Percentiles rank a stretch among this genome's conserved stretches.
phyloP scores from a whole-genome alignment of 23 tunicate genomes.

The Diplosoma virens region DNA sequence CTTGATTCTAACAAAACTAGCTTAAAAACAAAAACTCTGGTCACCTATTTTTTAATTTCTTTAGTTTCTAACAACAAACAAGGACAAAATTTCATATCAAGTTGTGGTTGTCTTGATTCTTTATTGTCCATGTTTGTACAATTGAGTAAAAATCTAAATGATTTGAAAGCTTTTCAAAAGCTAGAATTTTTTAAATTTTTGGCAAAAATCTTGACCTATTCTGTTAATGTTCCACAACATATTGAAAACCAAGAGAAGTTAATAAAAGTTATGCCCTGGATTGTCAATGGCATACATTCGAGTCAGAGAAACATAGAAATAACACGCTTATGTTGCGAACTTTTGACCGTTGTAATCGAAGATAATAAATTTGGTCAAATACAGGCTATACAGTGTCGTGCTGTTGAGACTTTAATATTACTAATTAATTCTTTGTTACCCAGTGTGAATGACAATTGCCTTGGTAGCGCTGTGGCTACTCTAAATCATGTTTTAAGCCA shows the following conservation, averaged over 20 bases:
- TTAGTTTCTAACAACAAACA: constrained; percentile 32
- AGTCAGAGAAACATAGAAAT: background rate
- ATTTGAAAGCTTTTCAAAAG: no score
- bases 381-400: background rate
- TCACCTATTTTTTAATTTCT: constrained; percentile 22
- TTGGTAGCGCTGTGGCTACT: constrained; percentile 20
- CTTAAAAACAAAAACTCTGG: constrained; percentile 8
- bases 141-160: no score
- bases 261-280: constrained; percentile 13
- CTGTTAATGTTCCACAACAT: constrained; percentile 28
- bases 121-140: background rate
- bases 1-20: background rate
- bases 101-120: background rate
- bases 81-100: constrained; percentile 17
- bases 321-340: background rate
- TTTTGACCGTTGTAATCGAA: constrained; percentile 12
- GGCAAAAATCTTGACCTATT: constrained; percentile 3
- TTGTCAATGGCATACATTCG: constrained; percentile 3
- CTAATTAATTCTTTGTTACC: background rate
- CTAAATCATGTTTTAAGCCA: background rate
- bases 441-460: background rate
- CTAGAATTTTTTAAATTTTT: constrained; percentile 4
- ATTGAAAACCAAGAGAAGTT: constrained; percentile 6
- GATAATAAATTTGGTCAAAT: background rate
- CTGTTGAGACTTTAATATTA: constrained; percentile 7